Percentiles rank a stretch among this genome's conserved stretches.
Evolutionary conservation across 2,797 vertebrate species (phyloP).

Genomic region (Harpagifer antarcticus): DNA sequence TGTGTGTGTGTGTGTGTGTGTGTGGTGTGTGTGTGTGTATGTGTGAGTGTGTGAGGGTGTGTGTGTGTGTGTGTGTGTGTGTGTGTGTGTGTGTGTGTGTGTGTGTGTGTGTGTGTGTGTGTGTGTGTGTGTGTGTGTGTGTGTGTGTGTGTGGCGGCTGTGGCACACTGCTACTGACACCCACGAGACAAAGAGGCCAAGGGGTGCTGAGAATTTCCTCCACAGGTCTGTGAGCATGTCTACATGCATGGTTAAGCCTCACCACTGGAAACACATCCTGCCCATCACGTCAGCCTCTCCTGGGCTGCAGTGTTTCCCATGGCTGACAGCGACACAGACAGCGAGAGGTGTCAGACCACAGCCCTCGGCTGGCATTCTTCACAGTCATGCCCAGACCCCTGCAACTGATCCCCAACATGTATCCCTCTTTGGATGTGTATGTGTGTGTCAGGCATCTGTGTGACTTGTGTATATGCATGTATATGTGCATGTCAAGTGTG

Average conservation of each 20-base stretch:
- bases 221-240: constrained; percentile 78
- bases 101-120: too few species aligned
- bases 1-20: too few species aligned
- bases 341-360: constrained; percentile 66
- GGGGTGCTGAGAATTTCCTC: constrained; percentile 78
- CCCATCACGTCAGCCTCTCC: constrained; percentile 77
- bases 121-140: too few species aligned
- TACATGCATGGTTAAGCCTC: constrained; percentile 73
- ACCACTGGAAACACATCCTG: constrained; percentile 83
- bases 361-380: constrained; percentile 37
- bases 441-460: constrained; percentile 39
- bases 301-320: constrained; percentile 74
- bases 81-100: not conserved
- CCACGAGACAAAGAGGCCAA: constrained; percentile 65
- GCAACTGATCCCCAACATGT: constrained; percentile 57
- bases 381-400: constrained; percentile 34
- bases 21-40: too few species aligned
- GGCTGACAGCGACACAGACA: constrained; percentile 65
- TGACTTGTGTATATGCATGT: constrained; percentile 27
- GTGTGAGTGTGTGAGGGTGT: not conserved
- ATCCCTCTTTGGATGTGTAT: constrained; percentile 53
- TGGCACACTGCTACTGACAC: constrained; percentile 56
- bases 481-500: constrained; percentile 53
- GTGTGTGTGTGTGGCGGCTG: constrained; percentile 21
- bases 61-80: not conserved